Evolutionary conservation across 1,140 invertebrate species (phyloP), one percentile per base, ranked within the genome.

Genomic region (Chlorops oryzae): DNA sequence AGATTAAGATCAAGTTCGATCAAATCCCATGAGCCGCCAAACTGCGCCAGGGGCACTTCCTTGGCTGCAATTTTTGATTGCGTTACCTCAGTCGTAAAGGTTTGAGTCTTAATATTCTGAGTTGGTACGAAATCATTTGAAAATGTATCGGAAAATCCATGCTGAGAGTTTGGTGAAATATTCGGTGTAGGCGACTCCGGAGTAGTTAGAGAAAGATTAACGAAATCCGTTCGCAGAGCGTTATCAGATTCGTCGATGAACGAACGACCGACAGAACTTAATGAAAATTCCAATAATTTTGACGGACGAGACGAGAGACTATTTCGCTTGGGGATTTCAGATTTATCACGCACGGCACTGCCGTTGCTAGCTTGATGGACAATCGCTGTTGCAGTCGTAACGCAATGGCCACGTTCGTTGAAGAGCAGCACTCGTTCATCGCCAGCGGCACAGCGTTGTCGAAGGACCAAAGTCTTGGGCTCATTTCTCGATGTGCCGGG

Each of bases 121-220:
- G 45, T 38, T 5, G 49, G 58, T 35, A 71, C 65, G 58, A 72
- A 72, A 54, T 72, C 69, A 53, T 71, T 72, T 47, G 69, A 72
- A 46, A 72, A 72, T 50, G 65, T 63, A 50, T 70, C 67, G 27
- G 66, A 70, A 37, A 64, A 60, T 40, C 63, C 57, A 6, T 44
- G 40, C 57, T 71, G 63, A 17, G 78, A 78, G 38, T 73, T 77
- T 45, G 78, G 78, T 6, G 78, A 80, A 3, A 80, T 70, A 57
- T 80, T 81, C 15, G 78, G 77, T 18, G 67, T 70, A 27, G 79
- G 79, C 1, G 79, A 80, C 55, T 80, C 79, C 6, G 79, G 79
- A 9, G 79, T 80, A 27, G 77, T 75, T 27, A 74, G 54, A 6
- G 69, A 69, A n/a, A 54, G 50, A 52, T 69, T 58, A n/a, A 58